Evolutionary conservation across 2,888 invertebrate species (phyloP), one percentile per base, ranked within the genome.

Genomic region (Auanema freiburgensis): DNA sequence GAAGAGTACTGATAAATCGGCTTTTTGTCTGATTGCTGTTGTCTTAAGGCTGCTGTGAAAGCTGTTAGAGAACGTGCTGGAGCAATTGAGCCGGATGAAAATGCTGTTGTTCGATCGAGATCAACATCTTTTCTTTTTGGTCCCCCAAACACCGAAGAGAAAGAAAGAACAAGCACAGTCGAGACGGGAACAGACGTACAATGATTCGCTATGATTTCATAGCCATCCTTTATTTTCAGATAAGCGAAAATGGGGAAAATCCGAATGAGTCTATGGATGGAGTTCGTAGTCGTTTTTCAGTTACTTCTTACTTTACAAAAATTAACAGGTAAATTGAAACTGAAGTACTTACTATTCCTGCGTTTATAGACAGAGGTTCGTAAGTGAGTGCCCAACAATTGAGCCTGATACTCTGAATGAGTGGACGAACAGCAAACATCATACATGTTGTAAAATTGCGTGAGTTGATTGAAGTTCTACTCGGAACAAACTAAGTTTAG

Each of bases 301-400:
- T 66, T 18, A 56, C 59, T 23, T 59, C 63, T 4, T 66, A 63
- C 52, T 66, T 66, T 59, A 59, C 25, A 12, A 63, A 51, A 44
- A 16, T 63, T 18, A 66, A 66, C 55, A 62, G 61, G 59, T 59
- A 33, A 43, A 43, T 12, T 43, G 43, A 43, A 43, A 43, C 11
- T 43, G n/a, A 14, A 12, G 43, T 43, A 43, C 14, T 43, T 43
- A 43, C 11, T 18, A 46, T 5, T 46, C 16, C 3, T 10, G 24
- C 24, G 21, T 14, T 42, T 59, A 41, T 11, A 59, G 59, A n/a
- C 60, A 60, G 23, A 53, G 60, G 4, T 60, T 60, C 33, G 60
- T 60, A 18, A 60, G 60, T 24, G 60, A 60, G 18, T 60, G 60
- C 18, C 60, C 60, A 4, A 49, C 46, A 51, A 14, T 46, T 14